Conservation (phyloP, 2,113 vertebrate species). For the Tylochromis polylepis region DNA sequence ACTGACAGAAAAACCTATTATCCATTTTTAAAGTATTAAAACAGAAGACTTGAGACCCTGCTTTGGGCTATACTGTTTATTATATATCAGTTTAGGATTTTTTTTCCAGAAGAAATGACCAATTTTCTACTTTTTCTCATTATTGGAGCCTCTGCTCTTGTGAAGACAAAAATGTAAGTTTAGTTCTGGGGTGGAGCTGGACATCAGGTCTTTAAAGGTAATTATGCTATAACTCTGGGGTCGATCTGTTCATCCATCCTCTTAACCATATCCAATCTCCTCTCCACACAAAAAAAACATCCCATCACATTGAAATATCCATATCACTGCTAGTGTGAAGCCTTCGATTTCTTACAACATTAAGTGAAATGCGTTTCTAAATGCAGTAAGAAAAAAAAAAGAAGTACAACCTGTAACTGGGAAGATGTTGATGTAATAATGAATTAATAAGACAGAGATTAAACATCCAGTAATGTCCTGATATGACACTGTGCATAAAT, state of each 20-base stretch:
- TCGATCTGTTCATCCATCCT: neutral
- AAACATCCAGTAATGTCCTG: neutral
- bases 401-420: neutral
- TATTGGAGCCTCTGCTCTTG: neutral
- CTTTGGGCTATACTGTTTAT: neutral
- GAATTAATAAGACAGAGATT: neutral
- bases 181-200: accelerated
- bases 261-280: neutral
- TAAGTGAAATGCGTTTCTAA: neutral
- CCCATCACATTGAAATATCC: neutral
- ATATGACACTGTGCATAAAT: neutral
- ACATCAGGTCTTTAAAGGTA: neutral
- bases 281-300: neutral
- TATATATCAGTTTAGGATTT: neutral
- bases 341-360: too few species aligned
- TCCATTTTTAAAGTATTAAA: neutral
- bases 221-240: neutral
- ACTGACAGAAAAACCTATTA: neutral
- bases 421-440: neutral
- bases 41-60: neutral
- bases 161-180: neutral
- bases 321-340: too few species aligned
- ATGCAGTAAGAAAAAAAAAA: neutral
- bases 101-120: neutral
- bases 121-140: neutral